Conservation (phyloP, 2,888 invertebrate genomes). For the Schizotus pectinicornis region DNA sequence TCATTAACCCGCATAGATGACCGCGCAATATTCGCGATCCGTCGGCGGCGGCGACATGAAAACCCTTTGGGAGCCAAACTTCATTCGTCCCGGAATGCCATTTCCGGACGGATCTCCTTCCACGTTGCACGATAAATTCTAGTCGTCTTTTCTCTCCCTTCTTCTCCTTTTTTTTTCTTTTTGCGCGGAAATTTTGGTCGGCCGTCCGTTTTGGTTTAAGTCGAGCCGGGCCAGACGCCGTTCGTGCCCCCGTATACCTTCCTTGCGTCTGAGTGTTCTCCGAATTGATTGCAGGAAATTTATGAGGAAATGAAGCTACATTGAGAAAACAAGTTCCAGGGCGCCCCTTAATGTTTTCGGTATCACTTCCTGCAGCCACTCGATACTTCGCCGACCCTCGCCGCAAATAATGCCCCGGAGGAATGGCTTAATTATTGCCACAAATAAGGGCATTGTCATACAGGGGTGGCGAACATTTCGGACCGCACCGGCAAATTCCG, state of each 20-base stretch:
- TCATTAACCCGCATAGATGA: conserved; percentile 17
- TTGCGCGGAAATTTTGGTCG: conserved; percentile 24
- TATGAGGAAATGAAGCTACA: conserved; percentile 40
- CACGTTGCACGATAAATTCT: conserved; percentile 31
- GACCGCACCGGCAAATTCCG: too few relatives aligned
- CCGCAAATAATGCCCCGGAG: too few relatives aligned
- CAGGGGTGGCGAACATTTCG: too few relatives aligned
- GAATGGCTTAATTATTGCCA: too few relatives aligned
- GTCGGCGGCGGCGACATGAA: background rate
- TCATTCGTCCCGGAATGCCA: conserved; percentile 32
- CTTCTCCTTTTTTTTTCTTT: conserved; percentile 4
- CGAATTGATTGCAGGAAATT: conserved; percentile 42
- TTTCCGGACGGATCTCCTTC: conserved; percentile 31
- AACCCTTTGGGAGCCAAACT: conserved; percentile 27
- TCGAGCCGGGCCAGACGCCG: conserved; percentile 21
- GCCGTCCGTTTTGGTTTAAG: conserved; percentile 34
- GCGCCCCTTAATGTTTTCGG: conserved; percentile 33
- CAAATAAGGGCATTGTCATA: too few relatives aligned
- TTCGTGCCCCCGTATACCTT: conserved; percentile 27
- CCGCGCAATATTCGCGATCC: conserved; percentile 6
- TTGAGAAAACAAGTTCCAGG: conserved; percentile 38
- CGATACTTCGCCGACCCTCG: conserved; percentile 1
- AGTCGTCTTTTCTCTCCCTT: conserved; percentile 29
- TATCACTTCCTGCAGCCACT: conserved; percentile 17
- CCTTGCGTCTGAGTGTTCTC: conserved; percentile 31